phyloP scores from a whole-genome alignment of 2,113 vertebrate genomes.

The Diglossa brunneiventris region DNA sequence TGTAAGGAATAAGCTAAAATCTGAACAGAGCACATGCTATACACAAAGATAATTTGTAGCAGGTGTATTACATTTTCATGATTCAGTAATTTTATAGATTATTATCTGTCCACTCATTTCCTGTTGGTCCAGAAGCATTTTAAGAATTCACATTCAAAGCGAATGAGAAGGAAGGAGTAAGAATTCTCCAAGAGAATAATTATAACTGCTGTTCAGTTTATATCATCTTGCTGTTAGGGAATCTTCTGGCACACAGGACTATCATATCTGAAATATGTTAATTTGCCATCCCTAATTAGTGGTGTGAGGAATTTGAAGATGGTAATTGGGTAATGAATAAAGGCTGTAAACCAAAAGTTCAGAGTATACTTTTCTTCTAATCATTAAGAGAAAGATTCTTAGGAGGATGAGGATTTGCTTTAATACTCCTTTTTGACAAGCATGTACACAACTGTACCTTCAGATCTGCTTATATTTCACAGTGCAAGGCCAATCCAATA shows the following conservation, averaged over 20 bases:
- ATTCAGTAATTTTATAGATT: constrained; percentile 60
- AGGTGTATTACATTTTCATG: constrained; percentile 64
- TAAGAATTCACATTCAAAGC: constrained; percentile 11
- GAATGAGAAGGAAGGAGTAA: background rate
- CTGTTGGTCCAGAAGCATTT: constrained; percentile 39
- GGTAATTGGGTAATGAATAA: constrained; percentile 42
- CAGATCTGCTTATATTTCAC: background rate
- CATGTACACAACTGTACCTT: background rate
- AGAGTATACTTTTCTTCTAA: constrained; percentile 26
- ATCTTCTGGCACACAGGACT: constrained; percentile 24
- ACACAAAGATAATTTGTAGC: constrained; percentile 64
- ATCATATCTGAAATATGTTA: constrained; percentile 44
- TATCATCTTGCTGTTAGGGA: background rate
- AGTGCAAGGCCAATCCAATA: background rate
- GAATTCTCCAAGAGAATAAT: constrained; percentile 33
- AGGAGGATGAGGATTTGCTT: constrained; percentile 41
- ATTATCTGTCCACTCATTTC: constrained; percentile 57
- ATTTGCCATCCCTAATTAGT: constrained; percentile 36
- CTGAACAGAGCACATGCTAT: constrained; percentile 51
- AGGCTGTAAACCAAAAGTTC: constrained; percentile 40
- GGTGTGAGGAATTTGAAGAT: constrained; percentile 48
- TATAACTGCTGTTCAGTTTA: constrained; percentile 30
- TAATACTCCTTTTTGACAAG: background rate
- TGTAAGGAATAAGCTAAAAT: constrained; percentile 46
- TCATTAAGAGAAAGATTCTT: constrained; percentile 15